These are phyloP conservation scores for Pristionchus maxplancki DNA, from an alignment of 2,888 invertebrate species.

Conservation along the genomic window DNA sequence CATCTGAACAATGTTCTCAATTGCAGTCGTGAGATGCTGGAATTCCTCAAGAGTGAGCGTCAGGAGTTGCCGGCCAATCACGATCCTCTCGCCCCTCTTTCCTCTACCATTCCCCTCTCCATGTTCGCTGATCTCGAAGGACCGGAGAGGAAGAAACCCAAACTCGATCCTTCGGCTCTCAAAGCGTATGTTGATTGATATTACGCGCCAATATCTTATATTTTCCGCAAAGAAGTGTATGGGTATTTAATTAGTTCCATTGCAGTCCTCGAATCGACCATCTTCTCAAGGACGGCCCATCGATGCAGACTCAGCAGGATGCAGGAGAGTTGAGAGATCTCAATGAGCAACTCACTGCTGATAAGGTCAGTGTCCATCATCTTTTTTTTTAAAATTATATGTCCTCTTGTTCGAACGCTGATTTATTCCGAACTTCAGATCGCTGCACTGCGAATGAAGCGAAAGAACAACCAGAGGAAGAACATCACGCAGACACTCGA, in stretches of 20 bases:
- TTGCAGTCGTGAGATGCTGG: constrained; percentile 65
- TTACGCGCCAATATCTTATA: neutral
- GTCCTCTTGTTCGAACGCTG: neutral
- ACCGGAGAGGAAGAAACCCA: constrained; percentile 60
- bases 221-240: no score
- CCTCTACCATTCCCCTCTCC: constrained; percentile 63
- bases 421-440: constrained; percentile 58
- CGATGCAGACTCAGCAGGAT: constrained; percentile 43
- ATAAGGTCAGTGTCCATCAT: constrained; percentile 85
- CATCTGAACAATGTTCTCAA: neutral
- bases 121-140: constrained; percentile 53
- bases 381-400: neutral
- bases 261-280: constrained; percentile 52
- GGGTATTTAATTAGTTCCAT: neutral
- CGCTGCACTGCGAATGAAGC: constrained; percentile 68
- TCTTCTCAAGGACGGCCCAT: constrained; percentile 51
- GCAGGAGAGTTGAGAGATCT: constrained; percentile 84
- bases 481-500: constrained; percentile 59
- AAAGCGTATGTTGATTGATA: constrained; percentile 48
- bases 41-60: constrained; percentile 65
- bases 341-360: constrained; percentile 97
- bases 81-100: constrained; percentile 59
- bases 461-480: constrained; percentile 68
- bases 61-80: constrained; percentile 57
- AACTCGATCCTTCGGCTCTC: constrained; percentile 55